Base-by-base conservation (phyloP, 2,888 invertebrate species). In the Branchipolynoe longqiensis region DNA sequence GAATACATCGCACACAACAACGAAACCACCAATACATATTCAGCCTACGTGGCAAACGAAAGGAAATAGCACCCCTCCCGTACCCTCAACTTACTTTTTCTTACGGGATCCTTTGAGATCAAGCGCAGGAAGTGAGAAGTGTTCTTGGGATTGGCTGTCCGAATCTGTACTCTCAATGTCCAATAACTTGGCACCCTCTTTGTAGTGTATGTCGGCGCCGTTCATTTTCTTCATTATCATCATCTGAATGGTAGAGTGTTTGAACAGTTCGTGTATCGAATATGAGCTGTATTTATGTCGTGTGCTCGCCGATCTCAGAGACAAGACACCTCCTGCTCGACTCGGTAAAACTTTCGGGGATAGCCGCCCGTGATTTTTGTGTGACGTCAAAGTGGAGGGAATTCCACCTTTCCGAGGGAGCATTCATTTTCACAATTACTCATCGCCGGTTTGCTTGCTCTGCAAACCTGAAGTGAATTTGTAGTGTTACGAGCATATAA, bases 121-220 rank as follows among this genome's bases (percentile, higher is more conserved):
- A 12, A 84, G 69, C 54, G 84, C 69, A 18, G 84, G 84, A 33
- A 84, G 33, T 0, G 73, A 28, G 69, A 84, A 84, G 83, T 83
- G 83, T 40, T 83, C 83, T 40, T 59, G 59, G 14, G 82, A 41
- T 8, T 62, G 25, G 12, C 31, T 48, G 18, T 84, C 84, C 14
- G 84, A 69, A 54, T 73, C 73, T 14, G 31, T 54, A 18, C 33
- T 41, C 31, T 84, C 84, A 22, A 82, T 82, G 31, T 84, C 84
- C 64, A 84, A 62, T 36, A 84, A 73, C 41, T 84, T 84, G 28
- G 31, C 56, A 2, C 84, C 84, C 56, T 84, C 84, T 36, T 69
- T 84, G 69, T 78, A 78, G 33, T 54, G 41, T 4, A 78, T 48
- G 28, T 33, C 33, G 25, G n/a, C 28, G 31, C 78, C 31, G 78